Conservation (phyloP, 2,113 vertebrate genomes). For the Mastomys natalensis region DNA sequence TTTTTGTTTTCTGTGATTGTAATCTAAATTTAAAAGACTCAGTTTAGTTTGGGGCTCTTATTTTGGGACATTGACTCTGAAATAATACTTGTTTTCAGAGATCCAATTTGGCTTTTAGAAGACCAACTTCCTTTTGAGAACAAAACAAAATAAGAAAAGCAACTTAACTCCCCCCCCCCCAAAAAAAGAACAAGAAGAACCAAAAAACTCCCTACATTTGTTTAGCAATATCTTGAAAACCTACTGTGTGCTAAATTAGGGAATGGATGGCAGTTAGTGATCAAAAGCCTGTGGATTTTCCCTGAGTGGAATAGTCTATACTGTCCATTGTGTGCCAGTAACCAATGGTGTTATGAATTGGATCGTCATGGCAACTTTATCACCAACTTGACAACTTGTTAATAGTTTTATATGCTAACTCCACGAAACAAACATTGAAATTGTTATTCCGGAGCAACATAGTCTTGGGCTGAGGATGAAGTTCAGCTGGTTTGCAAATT, state of each 20-base stretch:
- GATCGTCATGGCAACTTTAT: not conserved
- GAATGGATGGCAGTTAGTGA: not conserved
- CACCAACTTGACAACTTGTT: constrained; percentile 15
- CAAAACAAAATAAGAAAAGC: not conserved
- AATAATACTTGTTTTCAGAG: not conserved
- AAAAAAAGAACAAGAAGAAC: not conserved
- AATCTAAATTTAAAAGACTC: not conserved
- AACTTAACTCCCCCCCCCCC: accelerated
- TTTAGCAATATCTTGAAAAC: not conserved
- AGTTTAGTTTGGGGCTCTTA: not conserved
- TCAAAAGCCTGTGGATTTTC: not conserved
- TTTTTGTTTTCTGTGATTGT: not conserved
- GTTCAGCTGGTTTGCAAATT: not conserved
- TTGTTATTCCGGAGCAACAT: constrained; percentile 16
- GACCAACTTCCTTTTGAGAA: not conserved
- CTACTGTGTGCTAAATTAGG: not conserved
- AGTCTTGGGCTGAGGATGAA: not conserved
- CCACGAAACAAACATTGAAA: constrained; percentile 33
- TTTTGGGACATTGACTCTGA: not conserved
- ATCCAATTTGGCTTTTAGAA: not conserved
- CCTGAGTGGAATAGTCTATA: not conserved
- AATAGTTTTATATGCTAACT: not conserved
- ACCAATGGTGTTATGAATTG: not conserved
- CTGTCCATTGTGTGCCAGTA: constrained; percentile 34
- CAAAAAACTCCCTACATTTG: not conserved